Conservation (phyloP, 2,888 invertebrate species). For the Xestoiulus laeticollis region DNA sequence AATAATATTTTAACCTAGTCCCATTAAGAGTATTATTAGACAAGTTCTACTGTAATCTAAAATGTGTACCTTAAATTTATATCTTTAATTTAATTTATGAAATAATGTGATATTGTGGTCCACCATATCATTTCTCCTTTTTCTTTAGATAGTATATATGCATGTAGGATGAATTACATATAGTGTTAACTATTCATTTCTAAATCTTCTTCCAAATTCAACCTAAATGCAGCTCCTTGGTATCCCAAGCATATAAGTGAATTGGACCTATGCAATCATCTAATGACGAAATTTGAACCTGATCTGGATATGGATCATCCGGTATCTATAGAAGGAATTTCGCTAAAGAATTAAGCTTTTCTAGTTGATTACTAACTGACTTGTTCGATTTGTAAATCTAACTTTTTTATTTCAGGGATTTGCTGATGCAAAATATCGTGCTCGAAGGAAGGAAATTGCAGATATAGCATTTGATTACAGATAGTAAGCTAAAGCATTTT, state of each 20-base stretch:
- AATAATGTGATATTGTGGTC: background rate
- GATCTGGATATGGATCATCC: slow-evolving; percentile 99
- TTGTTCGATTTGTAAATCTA: background rate
- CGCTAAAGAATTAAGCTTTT: background rate
- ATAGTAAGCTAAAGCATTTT: slow-evolving; percentile 71
- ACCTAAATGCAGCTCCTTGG: slow-evolving; percentile 77
- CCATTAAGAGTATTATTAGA: no score
- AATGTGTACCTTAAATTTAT: background rate
- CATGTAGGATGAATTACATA: background rate
- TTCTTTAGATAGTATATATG: no score
- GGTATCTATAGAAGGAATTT: slow-evolving; percentile 61
- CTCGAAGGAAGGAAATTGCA: slow-evolving; percentile 92
- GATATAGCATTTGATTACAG: slow-evolving; percentile 97
- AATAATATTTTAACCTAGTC: no score
- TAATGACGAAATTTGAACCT: slow-evolving; percentile 98
- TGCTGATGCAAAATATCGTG: slow-evolving; percentile 91
- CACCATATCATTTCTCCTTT: background rate
- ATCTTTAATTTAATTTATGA: no score
- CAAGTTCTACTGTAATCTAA: slow-evolving; percentile 42
- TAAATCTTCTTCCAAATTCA: background rate
- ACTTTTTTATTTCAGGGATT: slow-evolving; percentile 73
- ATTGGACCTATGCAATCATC: slow-evolving; percentile 95
- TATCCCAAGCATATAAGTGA: slow-evolving; percentile 96
- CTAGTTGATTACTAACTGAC: background rate
- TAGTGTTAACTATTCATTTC: background rate